Base-by-base conservation (phyloP, 1,140 invertebrate species). In the Venustaconcha ellipsiformis region DNA sequence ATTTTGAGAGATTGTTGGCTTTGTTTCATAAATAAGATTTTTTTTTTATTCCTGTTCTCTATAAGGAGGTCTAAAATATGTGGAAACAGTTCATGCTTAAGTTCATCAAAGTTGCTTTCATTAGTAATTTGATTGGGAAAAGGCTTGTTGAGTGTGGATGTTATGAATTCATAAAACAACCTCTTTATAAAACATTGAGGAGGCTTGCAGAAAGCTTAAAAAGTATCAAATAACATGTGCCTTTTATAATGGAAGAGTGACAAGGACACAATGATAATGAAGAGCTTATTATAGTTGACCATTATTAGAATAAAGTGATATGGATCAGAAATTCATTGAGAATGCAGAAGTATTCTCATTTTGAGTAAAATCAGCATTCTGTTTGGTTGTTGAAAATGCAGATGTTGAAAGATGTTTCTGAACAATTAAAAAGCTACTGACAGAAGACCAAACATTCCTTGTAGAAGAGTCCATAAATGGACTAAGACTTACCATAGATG, bases 361-460 rank as follows among this genome's bases (percentile, higher is more conserved):
- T 83, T 30, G 80, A n/a, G 75, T 82, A 4, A 78, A 75, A 63
- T 69, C 60, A 37, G 55, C 55, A 57, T 64, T 78, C 62, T 72
- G 60, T 15, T 23, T 82, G 13, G 57, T 72, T 37, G 72, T 80
- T 71, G 78, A 76, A 59, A 82, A 78, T 78, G 72, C 71, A 20
- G 78, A 83, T 73, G 75, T 82, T 57, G 78, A 82, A 71, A 70
- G 81, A 70, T 62, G 65, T 18, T 75, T 81, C 48, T 78, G 71
- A 23, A 59, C 55, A 18, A 74, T 69, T 18, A 66, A 66, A 37
- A 68, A 71, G n/a, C 17, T 78, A 17, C 23, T 82, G 62, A 62
- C 78, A 23, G 20, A 73, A 57, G 75, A 76, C 48, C 23, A 67
- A 55, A 55, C 66, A 20, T 37, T 57, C 56, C 55, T 79, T 23